Base-by-base conservation (phyloP, 2,797 vertebrate genomes). In the Numenius phaeopus region DNA sequence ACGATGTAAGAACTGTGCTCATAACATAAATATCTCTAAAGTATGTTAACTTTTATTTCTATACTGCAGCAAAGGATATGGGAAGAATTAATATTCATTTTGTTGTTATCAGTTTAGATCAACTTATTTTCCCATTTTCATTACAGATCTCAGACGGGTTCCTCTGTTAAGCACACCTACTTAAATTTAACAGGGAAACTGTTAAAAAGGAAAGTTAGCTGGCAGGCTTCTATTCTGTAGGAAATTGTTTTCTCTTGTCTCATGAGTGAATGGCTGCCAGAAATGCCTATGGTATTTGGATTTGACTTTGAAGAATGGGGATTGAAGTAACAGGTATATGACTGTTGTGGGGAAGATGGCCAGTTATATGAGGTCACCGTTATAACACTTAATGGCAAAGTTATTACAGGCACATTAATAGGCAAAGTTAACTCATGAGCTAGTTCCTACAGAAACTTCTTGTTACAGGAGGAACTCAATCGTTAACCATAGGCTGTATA, bases 21-120 rank as follows among this genome's bases (percentile, higher is more conserved):
- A 57, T 92, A 80, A 64, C 46, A 14, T n/a, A 96, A 95, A 84
- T 86, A 83, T 77, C 67, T 92, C 89, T 96, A 44, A 96, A 96
- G 7, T 83, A 70, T 87, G 20, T 62, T 78, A 85, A 89, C 40
- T 94, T 97, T 52, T 83, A 96, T 92, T 93, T 95, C 23, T 87
- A 44, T 72, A 82, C 75, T 96, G 30, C 42, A 77, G 71, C 34
- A 91, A 89, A 92, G 32, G 2, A n/a, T 42, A 30, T 32, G 5
- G 29, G 29, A 59, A 77, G 11, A 58, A 42, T 37, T 75, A 4
- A 32, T 46, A 4, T n/a, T 62, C 61, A 24, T 40, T 81, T 59
- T 37, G 24, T 37, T 84, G 8, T 62, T 55, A 49, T 39, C 23
- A 50, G 50, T 61, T 73, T n/a, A 62, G 4, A 13, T 78, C 9